A percentile compares a stretch with the other conserved stretches of the same genome.
phyloP scores from a whole-genome alignment of 2,113 vertebrate genomes.

The Acinonyx jubatus region DNA sequence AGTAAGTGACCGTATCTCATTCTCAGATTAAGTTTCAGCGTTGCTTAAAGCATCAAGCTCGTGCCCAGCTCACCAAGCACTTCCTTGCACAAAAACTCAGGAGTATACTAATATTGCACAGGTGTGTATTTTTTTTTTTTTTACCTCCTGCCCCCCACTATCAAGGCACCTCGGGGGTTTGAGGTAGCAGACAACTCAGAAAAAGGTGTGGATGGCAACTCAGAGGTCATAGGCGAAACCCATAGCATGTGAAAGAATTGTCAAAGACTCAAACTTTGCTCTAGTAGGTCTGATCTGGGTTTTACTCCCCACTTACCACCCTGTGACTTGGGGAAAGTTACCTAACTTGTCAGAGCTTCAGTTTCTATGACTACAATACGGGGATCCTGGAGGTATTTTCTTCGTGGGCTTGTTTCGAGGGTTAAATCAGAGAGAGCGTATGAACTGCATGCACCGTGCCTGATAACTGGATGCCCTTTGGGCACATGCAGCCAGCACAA shows the following conservation, averaged over 20 bases:
- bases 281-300: neutral
- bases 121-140: neutral
- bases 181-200: neutral
- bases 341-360: neutral
- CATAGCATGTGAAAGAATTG: accelerated
- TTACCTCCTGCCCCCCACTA: neutral
- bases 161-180: neutral
- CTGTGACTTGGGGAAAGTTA: neutral
- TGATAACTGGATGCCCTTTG: accelerated
- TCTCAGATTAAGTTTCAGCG: neutral
- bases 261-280: accelerated
- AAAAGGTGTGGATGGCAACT: neutral
- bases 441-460: accelerated
- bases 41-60: neutral
- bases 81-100: neutral
- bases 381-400: neutral
- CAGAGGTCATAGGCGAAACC: neutral
- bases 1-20: neutral
- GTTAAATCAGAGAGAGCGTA: accelerated
- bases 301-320: neutral
- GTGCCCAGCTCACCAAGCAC: neutral
- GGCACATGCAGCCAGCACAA: neutral
- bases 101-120: neutral
- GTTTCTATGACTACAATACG: accelerated
- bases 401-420: neutral